A percentile compares a stretch with the other conserved stretches of the same genome.
Evolutionary conservation across 2,888 invertebrate genomes (phyloP).

Genomic region (Plagiodera versicolora): DNA sequence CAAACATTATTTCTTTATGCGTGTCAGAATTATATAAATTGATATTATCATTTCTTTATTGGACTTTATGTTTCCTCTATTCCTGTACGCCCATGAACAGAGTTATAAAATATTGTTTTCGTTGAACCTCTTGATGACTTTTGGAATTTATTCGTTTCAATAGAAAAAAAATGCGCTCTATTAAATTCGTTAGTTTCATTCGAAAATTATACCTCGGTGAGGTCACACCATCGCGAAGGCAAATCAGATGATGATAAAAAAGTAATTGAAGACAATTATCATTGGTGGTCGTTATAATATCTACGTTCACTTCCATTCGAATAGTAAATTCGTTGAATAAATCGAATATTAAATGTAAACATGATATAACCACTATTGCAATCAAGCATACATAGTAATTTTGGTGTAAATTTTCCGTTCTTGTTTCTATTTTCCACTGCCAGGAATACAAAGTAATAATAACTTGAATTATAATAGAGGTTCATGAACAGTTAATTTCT

Average conservation of each 20-base stretch:
- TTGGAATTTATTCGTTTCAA: constrained; percentile 4
- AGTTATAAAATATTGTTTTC: constrained; percentile 24
- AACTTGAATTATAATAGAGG: too few relatives aligned
- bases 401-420: too few relatives aligned
- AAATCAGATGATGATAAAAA: constrained; percentile 5
- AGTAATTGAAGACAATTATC: constrained; percentile 5
- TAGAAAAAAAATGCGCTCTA: constrained; percentile 9
- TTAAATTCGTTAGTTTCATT: constrained; percentile 9
- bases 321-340: not conserved
- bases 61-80: too few relatives aligned
- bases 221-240: not conserved
- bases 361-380: too few relatives aligned
- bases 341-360: too few relatives aligned
- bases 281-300: not conserved
- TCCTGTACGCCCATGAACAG: not conserved
- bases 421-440: too few relatives aligned
- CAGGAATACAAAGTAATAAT: too few relatives aligned
- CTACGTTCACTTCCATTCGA: not conserved
- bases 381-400: too few relatives aligned
- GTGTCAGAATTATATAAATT: too few relatives aligned
- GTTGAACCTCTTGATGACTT: constrained; percentile 20
- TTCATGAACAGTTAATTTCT: too few relatives aligned
- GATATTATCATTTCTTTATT: too few relatives aligned
- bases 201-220: constrained; percentile 4
- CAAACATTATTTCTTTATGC: too few relatives aligned